These are phyloP conservation scores for Drosophila prolongata DNA, from an alignment of 2,888 invertebrate species.

Conservation along the genomic window DNA sequence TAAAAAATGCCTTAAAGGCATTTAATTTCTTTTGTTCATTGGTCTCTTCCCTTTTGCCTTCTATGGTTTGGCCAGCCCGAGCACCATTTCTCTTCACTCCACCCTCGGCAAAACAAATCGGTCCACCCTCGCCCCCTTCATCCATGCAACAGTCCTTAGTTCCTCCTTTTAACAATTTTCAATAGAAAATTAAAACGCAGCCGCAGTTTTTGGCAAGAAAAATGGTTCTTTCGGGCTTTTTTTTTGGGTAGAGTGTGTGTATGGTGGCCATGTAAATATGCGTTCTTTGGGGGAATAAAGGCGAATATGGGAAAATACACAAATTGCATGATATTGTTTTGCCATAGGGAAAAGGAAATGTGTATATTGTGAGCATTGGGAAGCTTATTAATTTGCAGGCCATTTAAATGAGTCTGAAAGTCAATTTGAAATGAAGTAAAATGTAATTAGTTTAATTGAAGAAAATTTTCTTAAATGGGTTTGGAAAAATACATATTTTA, in stretches of 20 bases:
- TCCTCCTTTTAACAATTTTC: slow-evolving; percentile 72
- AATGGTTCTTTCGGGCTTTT: slow-evolving; percentile 56
- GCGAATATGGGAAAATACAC: slow-evolving; percentile 32
- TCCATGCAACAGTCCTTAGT: slow-evolving; percentile 12
- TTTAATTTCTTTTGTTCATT: slow-evolving; percentile 79
- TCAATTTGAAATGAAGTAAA: no score
- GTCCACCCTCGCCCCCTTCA: slow-evolving; percentile 17
- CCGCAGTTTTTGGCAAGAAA: slow-evolving; percentile 61
- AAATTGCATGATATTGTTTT: slow-evolving; percentile 55
- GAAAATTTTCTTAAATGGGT: no score
- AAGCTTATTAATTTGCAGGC: slow-evolving; percentile 43
- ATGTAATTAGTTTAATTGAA: neutral
- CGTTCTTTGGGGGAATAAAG: slow-evolving; percentile 38
- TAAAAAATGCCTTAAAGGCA: slow-evolving; percentile 79
- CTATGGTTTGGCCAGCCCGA: slow-evolving; percentile 37
- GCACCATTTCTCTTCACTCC: slow-evolving; percentile 12
- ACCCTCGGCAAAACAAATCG: slow-evolving; percentile 29
- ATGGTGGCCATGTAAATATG: slow-evolving; percentile 60
- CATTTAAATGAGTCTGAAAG: no score
- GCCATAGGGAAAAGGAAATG: slow-evolving; percentile 4
- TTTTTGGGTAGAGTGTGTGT: slow-evolving; percentile 28
- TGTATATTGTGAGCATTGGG: neutral
- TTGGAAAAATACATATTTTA: no score
- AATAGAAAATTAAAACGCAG: slow-evolving; percentile 75
- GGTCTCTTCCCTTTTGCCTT: slow-evolving; percentile 58